These are phyloP conservation scores for Tokudaia muenninki DNA, from an alignment of 2,797 vertebrate species.

Conservation along the genomic window DNA sequence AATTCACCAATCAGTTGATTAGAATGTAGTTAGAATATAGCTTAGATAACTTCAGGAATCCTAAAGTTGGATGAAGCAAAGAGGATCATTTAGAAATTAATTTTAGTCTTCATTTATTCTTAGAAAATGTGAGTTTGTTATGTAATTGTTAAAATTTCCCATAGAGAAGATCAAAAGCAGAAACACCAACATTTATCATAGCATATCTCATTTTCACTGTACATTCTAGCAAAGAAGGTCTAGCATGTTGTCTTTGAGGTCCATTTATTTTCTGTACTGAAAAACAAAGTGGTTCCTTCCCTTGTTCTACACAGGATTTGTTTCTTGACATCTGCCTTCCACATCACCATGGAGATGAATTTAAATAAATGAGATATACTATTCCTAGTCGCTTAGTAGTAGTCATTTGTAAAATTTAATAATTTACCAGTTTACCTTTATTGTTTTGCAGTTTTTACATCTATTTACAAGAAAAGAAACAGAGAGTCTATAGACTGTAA, in stretches of 20 bases:
- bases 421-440: constrained; percentile 1
- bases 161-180: not conserved
- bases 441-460: constrained; percentile 12
- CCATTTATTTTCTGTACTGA: not conserved
- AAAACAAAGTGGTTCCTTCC: not conserved
- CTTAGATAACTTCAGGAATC: not conserved
- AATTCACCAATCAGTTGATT: not conserved
- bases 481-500: not conserved
- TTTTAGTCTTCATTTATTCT: not conserved
- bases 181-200: not conserved
- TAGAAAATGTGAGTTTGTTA: not conserved
- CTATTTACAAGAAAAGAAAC: not conserved
- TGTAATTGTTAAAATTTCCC: not conserved
- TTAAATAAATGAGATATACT: not conserved
- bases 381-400: not conserved
- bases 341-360: not conserved
- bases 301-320: not conserved
- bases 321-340: not conserved
- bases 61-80: not conserved
- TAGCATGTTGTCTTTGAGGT: not conserved
- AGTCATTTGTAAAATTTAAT: not conserved
- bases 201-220: not conserved
- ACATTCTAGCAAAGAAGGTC: not conserved
- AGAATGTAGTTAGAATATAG: not conserved
- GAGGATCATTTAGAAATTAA: not conserved